Evolutionary conservation across 2,113 vertebrate species (phyloP).

Genomic region (Ursus arctos): DNA sequence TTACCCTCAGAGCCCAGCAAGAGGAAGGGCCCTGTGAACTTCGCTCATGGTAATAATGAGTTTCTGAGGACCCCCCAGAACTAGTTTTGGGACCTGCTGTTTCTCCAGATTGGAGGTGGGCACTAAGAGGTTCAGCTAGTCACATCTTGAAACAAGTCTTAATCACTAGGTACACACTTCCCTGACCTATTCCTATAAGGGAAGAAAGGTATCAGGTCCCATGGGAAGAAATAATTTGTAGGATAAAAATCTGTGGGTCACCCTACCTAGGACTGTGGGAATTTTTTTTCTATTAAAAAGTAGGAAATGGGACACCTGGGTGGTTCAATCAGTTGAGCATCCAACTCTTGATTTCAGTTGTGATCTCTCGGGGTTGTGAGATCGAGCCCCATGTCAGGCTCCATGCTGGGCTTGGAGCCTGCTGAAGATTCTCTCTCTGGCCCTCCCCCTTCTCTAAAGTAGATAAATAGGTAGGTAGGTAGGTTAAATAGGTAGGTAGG

Average conservation of each 20-base stretch:
- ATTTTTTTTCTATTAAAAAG: neutral
- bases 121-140: neutral
- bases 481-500: too few species aligned
- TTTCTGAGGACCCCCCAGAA: neutral
- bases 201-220: neutral
- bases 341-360: neutral
- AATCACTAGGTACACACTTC: neutral
- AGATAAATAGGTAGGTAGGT: neutral
- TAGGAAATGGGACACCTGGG: neutral
- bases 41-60: fast-evolving
- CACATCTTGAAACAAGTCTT: neutral
- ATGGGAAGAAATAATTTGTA: neutral
- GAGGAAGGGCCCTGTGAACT: neutral
- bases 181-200: neutral
- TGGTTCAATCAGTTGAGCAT: neutral
- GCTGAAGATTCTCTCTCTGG: neutral
- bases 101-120: neutral
- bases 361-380: neutral
- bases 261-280: neutral
- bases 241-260: neutral
- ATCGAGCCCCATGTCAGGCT: neutral
- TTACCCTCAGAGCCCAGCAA: neutral
- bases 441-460: neutral
- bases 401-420: neutral
- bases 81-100: neutral